These are phyloP conservation scores for Acheta domesticus DNA, from an alignment of 2,888 invertebrate genomes.

Conservation along the genomic window DNA sequence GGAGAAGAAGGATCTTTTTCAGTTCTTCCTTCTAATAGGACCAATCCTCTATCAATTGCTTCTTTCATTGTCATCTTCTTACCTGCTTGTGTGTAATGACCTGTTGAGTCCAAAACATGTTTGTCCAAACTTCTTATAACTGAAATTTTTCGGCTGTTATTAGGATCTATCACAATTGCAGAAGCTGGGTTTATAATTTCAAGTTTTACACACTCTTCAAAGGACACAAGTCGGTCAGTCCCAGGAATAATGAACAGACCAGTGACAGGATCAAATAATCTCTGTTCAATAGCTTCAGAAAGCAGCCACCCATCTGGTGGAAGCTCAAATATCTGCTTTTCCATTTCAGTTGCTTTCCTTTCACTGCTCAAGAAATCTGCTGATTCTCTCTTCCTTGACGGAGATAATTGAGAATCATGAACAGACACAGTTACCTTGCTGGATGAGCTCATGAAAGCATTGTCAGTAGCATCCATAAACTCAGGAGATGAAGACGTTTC, in stretches of 20 bases:
- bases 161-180: slow-evolving; percentile 75
- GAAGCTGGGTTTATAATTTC: slow-evolving; percentile 82
- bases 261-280: slow-evolving; percentile 74
- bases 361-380: slow-evolving; percentile 49
- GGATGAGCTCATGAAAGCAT: neutral
- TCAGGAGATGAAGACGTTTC: neutral
- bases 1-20: slow-evolving; percentile 54
- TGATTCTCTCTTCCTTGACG: neutral
- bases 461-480: slow-evolving; percentile 27
- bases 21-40: slow-evolving; percentile 57
- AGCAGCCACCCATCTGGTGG: slow-evolving; percentile 82
- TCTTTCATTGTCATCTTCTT: slow-evolving; percentile 67
- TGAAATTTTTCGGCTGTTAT: slow-evolving; percentile 64
- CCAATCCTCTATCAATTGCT: slow-evolving; percentile 63
- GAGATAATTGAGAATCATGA: neutral
- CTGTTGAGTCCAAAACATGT: slow-evolving; percentile 71
- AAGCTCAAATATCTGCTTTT: slow-evolving; percentile 70
- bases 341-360: slow-evolving; percentile 53
- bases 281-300: slow-evolving; percentile 76
- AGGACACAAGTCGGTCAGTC: slow-evolving; percentile 77
- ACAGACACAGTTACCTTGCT: neutral
- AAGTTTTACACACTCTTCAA: slow-evolving; percentile 82
- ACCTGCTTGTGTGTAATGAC: slow-evolving; percentile 62
- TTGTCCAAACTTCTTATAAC: slow-evolving; percentile 72
- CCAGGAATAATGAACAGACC: slow-evolving; percentile 84